A percentile compares a stretch with the other conserved stretches of the same genome.
Evolutionary conservation across 2,888 invertebrate genomes (phyloP).

Genomic region (Eupithecia subumbrata): DNA sequence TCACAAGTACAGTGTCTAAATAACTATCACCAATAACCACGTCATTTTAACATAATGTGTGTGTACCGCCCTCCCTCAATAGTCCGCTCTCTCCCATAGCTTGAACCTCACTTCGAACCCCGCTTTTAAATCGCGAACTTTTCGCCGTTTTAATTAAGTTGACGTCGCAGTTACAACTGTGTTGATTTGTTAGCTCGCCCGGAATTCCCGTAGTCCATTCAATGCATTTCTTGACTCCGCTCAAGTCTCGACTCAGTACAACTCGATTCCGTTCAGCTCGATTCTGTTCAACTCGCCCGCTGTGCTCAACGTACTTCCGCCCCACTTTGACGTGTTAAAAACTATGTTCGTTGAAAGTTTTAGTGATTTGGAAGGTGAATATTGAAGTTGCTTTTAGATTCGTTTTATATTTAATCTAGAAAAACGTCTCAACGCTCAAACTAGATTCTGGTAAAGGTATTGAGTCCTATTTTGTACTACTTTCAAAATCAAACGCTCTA

Average conservation of each 20-base stretch:
- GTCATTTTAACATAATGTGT: not conserved
- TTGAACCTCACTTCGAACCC: slow-evolving; percentile 26
- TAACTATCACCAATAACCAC: not conserved
- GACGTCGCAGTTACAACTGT: slow-evolving; percentile 76
- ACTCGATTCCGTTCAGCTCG: slow-evolving; percentile 15
- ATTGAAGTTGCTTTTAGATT: not conserved
- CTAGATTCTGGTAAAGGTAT: not conserved
- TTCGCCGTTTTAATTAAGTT: slow-evolving; percentile 82
- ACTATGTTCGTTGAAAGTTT: slow-evolving; percentile 18
- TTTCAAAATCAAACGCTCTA: slow-evolving; percentile 2
- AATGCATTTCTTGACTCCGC: slow-evolving; percentile 40
- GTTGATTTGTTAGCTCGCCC: slow-evolving; percentile 67
- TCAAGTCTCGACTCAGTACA: slow-evolving; percentile 19
- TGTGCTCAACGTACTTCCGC: slow-evolving; percentile 4
- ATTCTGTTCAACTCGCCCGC: slow-evolving; percentile 14
- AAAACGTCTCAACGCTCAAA: not conserved
- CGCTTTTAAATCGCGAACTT: slow-evolving; percentile 77
- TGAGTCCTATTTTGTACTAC: not conserved
- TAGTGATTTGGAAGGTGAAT: slow-evolving; percentile 10
- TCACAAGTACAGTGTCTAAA: not conserved
- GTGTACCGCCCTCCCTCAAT: not conserved
- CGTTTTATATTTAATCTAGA: not conserved
- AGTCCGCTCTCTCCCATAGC: not conserved
- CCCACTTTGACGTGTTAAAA: slow-evolving; percentile 24
- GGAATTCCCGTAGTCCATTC: slow-evolving; percentile 36